Evolutionary conservation across 2,797 vertebrate species (phyloP).

Genomic region (Rhinoraja longicauda): DNA sequence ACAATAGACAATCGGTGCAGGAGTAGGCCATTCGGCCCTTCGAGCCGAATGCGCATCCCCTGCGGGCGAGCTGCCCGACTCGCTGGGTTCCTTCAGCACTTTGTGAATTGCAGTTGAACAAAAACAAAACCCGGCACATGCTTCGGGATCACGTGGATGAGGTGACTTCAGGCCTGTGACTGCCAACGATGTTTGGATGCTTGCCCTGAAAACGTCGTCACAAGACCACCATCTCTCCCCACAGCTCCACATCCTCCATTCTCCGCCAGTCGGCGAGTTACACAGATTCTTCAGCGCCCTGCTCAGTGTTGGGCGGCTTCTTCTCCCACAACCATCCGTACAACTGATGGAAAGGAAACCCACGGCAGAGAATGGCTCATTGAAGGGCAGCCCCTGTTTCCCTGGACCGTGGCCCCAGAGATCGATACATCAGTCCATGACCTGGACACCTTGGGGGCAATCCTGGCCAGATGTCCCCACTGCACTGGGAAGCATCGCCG

Average conservation of each 20-base stretch:
- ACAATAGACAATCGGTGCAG: no score
- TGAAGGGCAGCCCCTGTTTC: neutral
- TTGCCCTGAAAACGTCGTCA: neutral
- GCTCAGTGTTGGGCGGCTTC: neutral
- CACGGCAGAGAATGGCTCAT: neutral
- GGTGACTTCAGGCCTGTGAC: no score
- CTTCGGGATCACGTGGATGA: neutral
- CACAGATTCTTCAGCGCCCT: neutral
- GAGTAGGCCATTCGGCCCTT: no score
- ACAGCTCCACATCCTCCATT: neutral
- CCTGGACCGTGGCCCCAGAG: neutral
- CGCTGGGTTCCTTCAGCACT: no score
- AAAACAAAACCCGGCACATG: no score
- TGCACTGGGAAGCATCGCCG: neutral
- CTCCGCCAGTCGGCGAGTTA: neutral
- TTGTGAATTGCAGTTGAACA: no score
- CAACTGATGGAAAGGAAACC: neutral
- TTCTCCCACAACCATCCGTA: neutral
- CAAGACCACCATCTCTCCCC: neutral
- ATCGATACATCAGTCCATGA: no score
- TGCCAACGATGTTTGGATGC: neutral
- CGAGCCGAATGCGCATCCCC: no score
- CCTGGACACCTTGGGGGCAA: neutral
- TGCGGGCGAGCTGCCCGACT: no score
- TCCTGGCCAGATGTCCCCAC: neutral